Evolutionary conservation across 1,140 invertebrate species (phyloP).

Genomic region (Dinothrombium tinctorium): DNA sequence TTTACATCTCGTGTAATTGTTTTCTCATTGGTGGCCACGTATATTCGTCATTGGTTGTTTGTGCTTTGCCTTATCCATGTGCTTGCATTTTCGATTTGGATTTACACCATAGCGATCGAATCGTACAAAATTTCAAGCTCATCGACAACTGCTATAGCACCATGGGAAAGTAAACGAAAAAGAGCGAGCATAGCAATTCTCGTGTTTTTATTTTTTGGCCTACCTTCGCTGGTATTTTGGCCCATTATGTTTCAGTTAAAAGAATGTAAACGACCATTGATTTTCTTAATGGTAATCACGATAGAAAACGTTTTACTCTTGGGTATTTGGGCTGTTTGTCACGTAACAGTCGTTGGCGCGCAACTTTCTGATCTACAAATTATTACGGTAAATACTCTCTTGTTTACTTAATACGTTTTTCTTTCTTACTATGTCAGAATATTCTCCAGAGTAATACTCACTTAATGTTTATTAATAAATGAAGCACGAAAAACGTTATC

Average conservation of each 20-base stretch:
- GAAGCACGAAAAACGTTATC: neutral
- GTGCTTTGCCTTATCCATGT: slow-evolving; percentile 13
- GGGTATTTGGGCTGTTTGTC: slow-evolving; percentile 10
- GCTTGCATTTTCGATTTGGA: slow-evolving; percentile 12
- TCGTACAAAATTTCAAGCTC: slow-evolving; percentile 1
- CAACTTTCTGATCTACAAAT: neutral
- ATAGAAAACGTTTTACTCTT: slow-evolving; percentile 15
- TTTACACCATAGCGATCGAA: slow-evolving; percentile 12
- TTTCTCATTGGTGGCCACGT: slow-evolving; percentile 12
- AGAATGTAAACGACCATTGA: slow-evolving; percentile 13
- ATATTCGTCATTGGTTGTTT: slow-evolving; percentile 12
- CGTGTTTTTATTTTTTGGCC: slow-evolving; percentile 15
- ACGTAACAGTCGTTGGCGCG: slow-evolving; percentile 1
- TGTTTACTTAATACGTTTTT: too few relatives aligned
- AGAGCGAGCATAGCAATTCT: slow-evolving; percentile 7
- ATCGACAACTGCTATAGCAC: neutral
- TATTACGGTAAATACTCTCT: too few relatives aligned
- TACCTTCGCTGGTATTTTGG: slow-evolving; percentile 18
- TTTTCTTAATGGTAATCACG: slow-evolving; percentile 13
- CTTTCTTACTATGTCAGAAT: too few relatives aligned
- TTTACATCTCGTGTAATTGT: slow-evolving; percentile 14
- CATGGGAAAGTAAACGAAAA: neutral
- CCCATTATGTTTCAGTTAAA: slow-evolving; percentile 18
- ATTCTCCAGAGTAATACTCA: too few relatives aligned
- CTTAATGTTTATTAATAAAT: too few relatives aligned